Evolutionary conservation across 1,140 invertebrate genomes (phyloP), one percentile per base, ranked within the genome.

Genomic region (Nasonia giraulti): DNA sequence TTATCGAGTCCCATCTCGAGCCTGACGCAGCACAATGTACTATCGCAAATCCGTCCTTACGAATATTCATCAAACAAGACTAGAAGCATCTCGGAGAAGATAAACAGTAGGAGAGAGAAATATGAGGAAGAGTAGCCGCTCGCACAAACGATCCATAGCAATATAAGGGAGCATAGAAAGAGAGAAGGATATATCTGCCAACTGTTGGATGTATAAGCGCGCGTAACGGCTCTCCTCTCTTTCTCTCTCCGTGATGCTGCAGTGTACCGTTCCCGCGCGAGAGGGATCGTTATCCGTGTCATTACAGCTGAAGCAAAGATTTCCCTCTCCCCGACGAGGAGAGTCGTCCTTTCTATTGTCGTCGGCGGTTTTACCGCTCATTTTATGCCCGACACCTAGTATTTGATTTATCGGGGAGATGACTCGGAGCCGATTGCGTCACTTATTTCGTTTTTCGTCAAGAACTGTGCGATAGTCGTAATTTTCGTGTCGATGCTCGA

Each of bases 271-370:
- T 74, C 27, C 20, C 71, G 27, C 31, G 71, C 27, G 33, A 12
- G 33, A 40, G 20, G 76, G 23, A 33, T 78, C 76, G 47, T 78
- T 78, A 78, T 78, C 76, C 76, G 76, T 33, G 76, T 62, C 76
- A 78, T 78, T 78, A 62, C 50, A 10, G 40, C 33, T 37, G 7
- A 10, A 44, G 8, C 27, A 10, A 77, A 77, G 44, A 77, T 77
- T 77, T 77, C 14, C 33, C 73, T 75, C 73, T 40, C 73, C 20
- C 20, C 8, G 27, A 74, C 40, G 33, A 20, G 27, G 27, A 44
- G 40, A 7, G 40, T 44, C 40, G 40, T 44, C 40, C 40, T 44
- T 8, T 44, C 27, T 31, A 27, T 12, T 31, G 31, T 33, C 23
- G n/a, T 12, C 68, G 14, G 20, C 27, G 20, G 27, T 31, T 71